Conservation (phyloP, 2,113 vertebrate genomes). For the Reinhardtius hippoglossoides region DNA sequence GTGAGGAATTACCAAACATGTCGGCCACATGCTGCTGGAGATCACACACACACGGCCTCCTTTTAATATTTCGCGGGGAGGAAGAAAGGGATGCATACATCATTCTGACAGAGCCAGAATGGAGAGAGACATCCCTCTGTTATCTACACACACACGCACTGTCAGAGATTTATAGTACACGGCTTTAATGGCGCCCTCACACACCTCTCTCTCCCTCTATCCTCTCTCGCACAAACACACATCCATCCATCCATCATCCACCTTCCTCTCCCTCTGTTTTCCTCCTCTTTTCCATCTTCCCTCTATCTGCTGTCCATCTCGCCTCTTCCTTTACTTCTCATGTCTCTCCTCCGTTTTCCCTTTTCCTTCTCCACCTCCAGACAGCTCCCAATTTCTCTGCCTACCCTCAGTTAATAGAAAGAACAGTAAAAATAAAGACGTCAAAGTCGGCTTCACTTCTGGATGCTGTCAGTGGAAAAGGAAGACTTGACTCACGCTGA, state of each 20-base stretch:
- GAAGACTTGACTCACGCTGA: background rate
- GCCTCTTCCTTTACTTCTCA: constrained; percentile 25
- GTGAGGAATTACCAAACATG: constrained; percentile 70
- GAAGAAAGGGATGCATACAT: constrained; percentile 77
- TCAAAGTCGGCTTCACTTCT: constrained; percentile 33
- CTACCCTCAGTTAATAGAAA: constrained; percentile 40
- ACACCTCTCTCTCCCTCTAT: constrained; percentile 50
- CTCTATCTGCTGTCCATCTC: constrained; percentile 52
- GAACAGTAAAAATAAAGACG: constrained; percentile 57
- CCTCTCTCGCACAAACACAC: constrained; percentile 18
- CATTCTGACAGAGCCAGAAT: constrained; percentile 77
- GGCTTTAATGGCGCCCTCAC: constrained; percentile 74
- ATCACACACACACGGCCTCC: constrained; percentile 67
- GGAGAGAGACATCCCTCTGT: constrained; percentile 77
- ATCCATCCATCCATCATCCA: constrained; percentile 58
- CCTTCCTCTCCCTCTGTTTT: constrained; percentile 43
- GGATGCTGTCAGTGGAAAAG: constrained; percentile 14
- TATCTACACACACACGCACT: constrained; percentile 76
- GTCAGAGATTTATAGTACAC: constrained; percentile 80
- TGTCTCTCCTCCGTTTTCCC: constrained; percentile 22
- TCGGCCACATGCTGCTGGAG: constrained; percentile 60
- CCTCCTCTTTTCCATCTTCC: constrained; percentile 43
- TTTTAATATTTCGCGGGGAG: constrained; percentile 71
- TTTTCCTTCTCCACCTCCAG: background rate
- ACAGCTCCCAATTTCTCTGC: constrained; percentile 25